These are phyloP conservation scores for Muscicapa adusta DNA, from an alignment of 2,113 vertebrate genomes.

Conservation along the genomic window DNA sequence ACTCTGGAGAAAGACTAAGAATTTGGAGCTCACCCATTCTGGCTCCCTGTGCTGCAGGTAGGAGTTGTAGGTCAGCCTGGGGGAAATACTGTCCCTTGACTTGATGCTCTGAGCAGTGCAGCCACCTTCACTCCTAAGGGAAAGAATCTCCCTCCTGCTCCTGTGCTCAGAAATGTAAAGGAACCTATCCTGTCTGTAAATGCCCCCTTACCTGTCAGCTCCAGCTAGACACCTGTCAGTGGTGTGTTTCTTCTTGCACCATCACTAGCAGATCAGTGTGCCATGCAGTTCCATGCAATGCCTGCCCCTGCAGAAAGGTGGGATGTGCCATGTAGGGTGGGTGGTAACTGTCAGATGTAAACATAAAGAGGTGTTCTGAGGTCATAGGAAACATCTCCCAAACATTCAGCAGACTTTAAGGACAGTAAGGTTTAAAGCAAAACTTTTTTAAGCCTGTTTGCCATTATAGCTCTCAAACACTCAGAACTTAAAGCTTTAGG, in stretches of 20 bases:
- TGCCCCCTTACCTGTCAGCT: not conserved
- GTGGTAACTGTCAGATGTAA: not conserved
- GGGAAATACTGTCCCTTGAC: fast-evolving
- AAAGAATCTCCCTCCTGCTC: not conserved
- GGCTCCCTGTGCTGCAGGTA: not conserved
- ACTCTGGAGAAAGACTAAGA: not conserved
- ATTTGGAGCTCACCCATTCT: fast-evolving
- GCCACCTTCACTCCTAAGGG: not conserved
- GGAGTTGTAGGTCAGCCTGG: no score
- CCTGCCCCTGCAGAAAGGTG: no score
- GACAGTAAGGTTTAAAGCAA: not conserved
- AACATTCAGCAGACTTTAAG: not conserved
- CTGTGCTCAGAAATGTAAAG: not conserved
- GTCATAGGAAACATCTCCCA: not conserved
- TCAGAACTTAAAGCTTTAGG: not conserved
- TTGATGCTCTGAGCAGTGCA: not conserved
- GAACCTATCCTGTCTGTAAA: fast-evolving
- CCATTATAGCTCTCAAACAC: not conserved
- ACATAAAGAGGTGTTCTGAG: not conserved
- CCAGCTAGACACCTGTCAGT: no score
- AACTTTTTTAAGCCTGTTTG: not conserved
- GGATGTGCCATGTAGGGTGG: fast-evolving
- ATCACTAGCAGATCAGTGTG: fast-evolving
- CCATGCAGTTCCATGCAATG: fast-evolving
- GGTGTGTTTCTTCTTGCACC: not conserved